Base-by-base conservation (phyloP, 2,113 vertebrate genomes). In the Numenius arquata region DNA sequence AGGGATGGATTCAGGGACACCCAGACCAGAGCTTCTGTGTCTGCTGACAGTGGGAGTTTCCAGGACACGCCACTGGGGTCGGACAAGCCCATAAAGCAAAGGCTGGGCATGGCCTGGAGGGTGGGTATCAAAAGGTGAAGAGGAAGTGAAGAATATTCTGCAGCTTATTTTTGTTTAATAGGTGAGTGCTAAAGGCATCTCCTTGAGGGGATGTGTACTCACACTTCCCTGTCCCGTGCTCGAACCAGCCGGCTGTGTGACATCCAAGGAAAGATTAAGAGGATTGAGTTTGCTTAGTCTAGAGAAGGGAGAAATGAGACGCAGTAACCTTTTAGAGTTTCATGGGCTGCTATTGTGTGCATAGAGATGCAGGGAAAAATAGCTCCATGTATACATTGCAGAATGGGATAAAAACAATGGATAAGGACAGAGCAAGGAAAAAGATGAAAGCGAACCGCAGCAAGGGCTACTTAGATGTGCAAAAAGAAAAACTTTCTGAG, bases 271-370 rank as follows among this genome's bases (percentile, higher is more conserved):
- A 55, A 73, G 61, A 56, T 83, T 73, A 62, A 55, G 56, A 58
- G 75, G 68, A 40, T n/a, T 80, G 67, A 43, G 32, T 82, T 52
- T 83, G 48, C 72, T 95, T 83, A 59, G 66, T 70, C 77, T 83
- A 53, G 32, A 61, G 71, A 48, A 80, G 32, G 38, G 29, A 76
- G 15, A 67, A 81, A 21, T 12, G 71, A 62, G 66, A 36, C 11
- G 1, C 22, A 40, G 36, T 45, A 62, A 47, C 59, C 18, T 56
- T 68, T 38, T 22, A 11, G 12, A 68, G 20, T 17, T 83, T 43
- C 26, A 15, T 32, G 68, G 56, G 12, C 67, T 43, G 43, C 27
- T 77, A 12, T 23, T 41, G 34, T 0, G 0, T 73, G n/a, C 0
- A 0, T 26, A 68, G 61, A 63, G 61, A 38, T 2, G 8, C 23